Evolutionary conservation across 2,113 vertebrate species (phyloP).

Genomic region (Dipodomys stephensi): DNA sequence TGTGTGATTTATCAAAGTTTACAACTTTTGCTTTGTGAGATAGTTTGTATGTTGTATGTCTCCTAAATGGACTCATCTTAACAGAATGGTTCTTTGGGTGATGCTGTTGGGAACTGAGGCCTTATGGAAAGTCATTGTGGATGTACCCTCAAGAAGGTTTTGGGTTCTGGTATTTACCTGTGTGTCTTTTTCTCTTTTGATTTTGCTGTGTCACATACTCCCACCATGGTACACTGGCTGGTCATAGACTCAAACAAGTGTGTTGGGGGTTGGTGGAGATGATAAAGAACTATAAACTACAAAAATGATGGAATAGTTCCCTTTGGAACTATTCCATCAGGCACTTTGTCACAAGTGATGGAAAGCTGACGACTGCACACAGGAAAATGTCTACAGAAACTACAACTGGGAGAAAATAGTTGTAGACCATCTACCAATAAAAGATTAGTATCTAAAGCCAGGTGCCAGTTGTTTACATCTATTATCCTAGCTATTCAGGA

Average conservation of each 20-base stretch:
- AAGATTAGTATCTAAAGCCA: background rate
- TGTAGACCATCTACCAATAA: background rate
- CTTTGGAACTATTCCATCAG: background rate
- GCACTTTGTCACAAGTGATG: background rate
- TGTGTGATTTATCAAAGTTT: background rate
- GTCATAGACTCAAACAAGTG: background rate
- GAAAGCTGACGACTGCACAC: background rate
- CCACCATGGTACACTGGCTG: no score
- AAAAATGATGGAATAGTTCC: background rate
- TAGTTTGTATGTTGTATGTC: background rate
- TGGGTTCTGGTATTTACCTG: no score
- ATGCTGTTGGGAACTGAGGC: background rate
- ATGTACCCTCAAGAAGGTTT: background rate
- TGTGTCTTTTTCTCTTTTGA: background rate
- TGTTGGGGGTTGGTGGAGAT: no score
- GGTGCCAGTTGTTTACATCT: no score
- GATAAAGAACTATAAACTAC: background rate
- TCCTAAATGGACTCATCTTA: fast-evolving
- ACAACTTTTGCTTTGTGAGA: background rate
- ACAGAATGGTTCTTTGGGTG: background rate
- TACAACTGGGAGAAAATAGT: background rate
- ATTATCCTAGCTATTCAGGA: no score
- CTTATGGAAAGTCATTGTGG: background rate
- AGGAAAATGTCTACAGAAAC: background rate
- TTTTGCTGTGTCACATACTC: no score